These are phyloP conservation scores for Labrus mixtus DNA, from an alignment of 2,113 vertebrate species.

Conservation along the genomic window DNA sequence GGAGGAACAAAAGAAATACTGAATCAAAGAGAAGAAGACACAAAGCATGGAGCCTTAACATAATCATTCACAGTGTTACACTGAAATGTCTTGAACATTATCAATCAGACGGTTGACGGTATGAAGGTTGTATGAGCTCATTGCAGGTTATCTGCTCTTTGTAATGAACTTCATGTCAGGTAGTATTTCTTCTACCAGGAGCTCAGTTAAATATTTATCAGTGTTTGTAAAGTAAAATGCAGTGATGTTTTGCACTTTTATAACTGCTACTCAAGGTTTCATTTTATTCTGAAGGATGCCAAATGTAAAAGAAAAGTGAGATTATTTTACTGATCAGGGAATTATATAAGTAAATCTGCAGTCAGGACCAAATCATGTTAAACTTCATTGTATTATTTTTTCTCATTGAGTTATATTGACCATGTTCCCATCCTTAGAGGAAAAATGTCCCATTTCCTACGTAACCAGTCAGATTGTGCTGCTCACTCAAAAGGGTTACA, in stretches of 20 bases:
- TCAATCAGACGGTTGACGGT: background rate
- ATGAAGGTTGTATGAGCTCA: background rate
- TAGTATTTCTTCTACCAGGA: background rate
- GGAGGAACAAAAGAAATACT: slow-evolving; percentile 61
- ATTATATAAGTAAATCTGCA: background rate
- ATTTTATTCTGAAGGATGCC: background rate
- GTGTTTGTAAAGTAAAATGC: background rate
- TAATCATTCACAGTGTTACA: slow-evolving; percentile 20
- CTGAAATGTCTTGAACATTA: background rate
- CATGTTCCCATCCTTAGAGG: background rate
- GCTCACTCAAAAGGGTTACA: too few species aligned
- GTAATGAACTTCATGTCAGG: background rate
- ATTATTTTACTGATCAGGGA: too few species aligned
- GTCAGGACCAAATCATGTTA: background rate
- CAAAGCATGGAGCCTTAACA: slow-evolving; percentile 34
- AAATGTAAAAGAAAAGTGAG: background rate
- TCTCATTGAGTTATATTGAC: background rate
- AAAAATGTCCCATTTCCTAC: too few species aligned
- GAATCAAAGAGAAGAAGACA: slow-evolving; percentile 58
- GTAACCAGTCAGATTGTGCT: background rate
- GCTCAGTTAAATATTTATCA: background rate
- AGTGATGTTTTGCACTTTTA: background rate
- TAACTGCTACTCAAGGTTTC: background rate
- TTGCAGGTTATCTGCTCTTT: background rate
- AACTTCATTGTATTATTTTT: background rate